Evolutionary conservation across 2,113 vertebrate genomes (phyloP), one percentile per base, ranked within the genome.

Genomic region (Aleadryas rufinucha): DNA sequence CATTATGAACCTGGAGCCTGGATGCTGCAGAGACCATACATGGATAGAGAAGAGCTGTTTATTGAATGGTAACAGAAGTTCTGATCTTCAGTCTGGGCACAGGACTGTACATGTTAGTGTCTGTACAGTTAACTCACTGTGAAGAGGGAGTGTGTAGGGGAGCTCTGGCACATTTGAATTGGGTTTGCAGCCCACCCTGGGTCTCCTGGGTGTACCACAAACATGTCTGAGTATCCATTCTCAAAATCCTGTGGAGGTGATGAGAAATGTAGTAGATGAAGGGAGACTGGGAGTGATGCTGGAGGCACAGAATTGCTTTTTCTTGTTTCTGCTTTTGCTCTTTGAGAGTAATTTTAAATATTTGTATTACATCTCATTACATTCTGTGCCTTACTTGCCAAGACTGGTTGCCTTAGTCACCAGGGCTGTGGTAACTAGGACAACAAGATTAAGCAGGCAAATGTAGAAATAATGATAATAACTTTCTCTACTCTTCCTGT

Each of bases 401-500:
- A 65, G 77, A 52, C 76, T 95, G 83, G 93, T 97, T 97, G 94
- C 94, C 87, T 91, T 97, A 96, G 96, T 93, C 90, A 96, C 93
- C 68, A 39, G 74, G 75, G 50, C 82, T 86, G 61, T 88, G 81
- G 96, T 97, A 97, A 92, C 92, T 92, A 93, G 60, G 95, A 94
- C 93, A 91, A 97, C 95, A 92, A 90, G 68, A 89, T n/a, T 41
- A 61, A 92, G 84, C 74, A 93, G 93, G 83, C 78, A 92, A 80
- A 94, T 84, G 94, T 95, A 88, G 82, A 92, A 94, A 93, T 92
- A 91, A 80, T 87, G 85, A 47, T 64, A 91, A 87, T 96, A 93
- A 95, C 84, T 97, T 96, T 84, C 78, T 93, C 84, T 76, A 31
- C 45, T 78, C 66, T 87, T 94, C 53, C 84, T 90, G 64, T 54